Percentiles rank a stretch among this genome's conserved stretches.
These are phyloP conservation scores for Zelostemma sp. DNA, from an alignment of 1,140 invertebrate species.

Conservation along the genomic window DNA sequence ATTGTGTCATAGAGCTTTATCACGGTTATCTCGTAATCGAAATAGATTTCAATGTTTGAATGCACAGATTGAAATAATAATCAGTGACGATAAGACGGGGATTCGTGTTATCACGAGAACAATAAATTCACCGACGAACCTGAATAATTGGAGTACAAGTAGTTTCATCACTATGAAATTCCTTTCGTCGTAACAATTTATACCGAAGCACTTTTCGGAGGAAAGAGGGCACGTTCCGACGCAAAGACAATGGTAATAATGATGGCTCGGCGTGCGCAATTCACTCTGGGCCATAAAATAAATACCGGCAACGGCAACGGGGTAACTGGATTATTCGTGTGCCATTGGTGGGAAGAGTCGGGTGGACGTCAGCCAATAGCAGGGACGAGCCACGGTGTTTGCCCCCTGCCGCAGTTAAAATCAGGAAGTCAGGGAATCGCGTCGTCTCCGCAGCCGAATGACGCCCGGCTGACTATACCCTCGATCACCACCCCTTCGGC, in stretches of 20 bases:
- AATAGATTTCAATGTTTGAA: not conserved
- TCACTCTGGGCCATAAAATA: conserved; percentile 47
- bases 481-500: conserved; percentile 20
- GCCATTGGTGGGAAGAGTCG: conserved; percentile 60
- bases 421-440: conserved; percentile 56
- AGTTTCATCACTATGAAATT: too few species aligned
- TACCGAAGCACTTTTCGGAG: too few species aligned
- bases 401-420: conserved; percentile 62
- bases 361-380: conserved; percentile 54
- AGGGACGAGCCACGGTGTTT: conserved; percentile 35
- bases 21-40: not conserved
- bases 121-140: too few species aligned
- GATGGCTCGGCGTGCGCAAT: conserved; percentile 57
- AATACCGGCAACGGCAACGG: conserved; percentile 48
- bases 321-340: conserved; percentile 53
- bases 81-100: not conserved
- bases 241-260: conserved; percentile 61
- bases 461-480: conserved; percentile 34
- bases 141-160: too few species aligned
- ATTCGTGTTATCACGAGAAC: not conserved
- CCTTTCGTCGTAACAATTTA: too few species aligned
- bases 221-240: conserved; percentile 38
- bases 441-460: conserved; percentile 36
- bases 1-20: not conserved
- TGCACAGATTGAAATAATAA: not conserved